These are phyloP conservation scores for Scomber japonicus DNA, from an alignment of 2,113 vertebrate species.

Conservation along the genomic window DNA sequence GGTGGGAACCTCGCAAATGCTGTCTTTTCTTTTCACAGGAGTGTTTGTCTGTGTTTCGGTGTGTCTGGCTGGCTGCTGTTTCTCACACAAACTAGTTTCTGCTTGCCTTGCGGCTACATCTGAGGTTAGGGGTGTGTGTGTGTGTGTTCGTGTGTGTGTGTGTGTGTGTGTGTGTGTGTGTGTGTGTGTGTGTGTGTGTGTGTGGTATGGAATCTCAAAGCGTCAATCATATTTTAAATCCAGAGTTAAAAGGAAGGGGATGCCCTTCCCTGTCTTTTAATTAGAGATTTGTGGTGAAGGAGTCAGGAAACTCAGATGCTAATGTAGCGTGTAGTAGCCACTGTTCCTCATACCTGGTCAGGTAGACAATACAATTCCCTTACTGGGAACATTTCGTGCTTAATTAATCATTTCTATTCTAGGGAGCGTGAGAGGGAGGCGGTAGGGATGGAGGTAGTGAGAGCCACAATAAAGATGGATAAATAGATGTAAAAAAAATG, in stretches of 20 bases:
- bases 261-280: conserved; percentile 71
- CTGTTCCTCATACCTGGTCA: conserved; percentile 44
- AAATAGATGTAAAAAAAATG: not conserved
- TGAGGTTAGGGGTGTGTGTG: conserved; percentile 43
- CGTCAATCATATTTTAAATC: conserved; percentile 74
- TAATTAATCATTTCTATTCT: conserved; percentile 18
- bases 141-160: conserved; percentile 52
- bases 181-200: conserved; percentile 17
- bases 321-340: conserved; percentile 52
- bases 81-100: conserved; percentile 69
- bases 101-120: conserved; percentile 63
- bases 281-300: conserved; percentile 52
- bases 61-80: conserved; percentile 54
- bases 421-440: not conserved
- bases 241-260: conserved; percentile 69
- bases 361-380: conserved; percentile 26
- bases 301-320: conserved; percentile 62
- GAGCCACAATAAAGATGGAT: not conserved
- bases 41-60: conserved; percentile 59
- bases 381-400: not conserved
- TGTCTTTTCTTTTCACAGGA: conserved; percentile 52
- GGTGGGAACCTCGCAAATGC: conserved; percentile 71
- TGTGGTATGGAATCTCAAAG: conserved; percentile 61
- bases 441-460: not conserved
- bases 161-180: conserved; percentile 17